A percentile compares a stretch with the other conserved stretches of the same genome.
These are phyloP conservation scores for Hemicentrotus pulcherrimus DNA, from an alignment of 35 echinoderm and acorn worm genomes.

Conservation along the genomic window DNA sequence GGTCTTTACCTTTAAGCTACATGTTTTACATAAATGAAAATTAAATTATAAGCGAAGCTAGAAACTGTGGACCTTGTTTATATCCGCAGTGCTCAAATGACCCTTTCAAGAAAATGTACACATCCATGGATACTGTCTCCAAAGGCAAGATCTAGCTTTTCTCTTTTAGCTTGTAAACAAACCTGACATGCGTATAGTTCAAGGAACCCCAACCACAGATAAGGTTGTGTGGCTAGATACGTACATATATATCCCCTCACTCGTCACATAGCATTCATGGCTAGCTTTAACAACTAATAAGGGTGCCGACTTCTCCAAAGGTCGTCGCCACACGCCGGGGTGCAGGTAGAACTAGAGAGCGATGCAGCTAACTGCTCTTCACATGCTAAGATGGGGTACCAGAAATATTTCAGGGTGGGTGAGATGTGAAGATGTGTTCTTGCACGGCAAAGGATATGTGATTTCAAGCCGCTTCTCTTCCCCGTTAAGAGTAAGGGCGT, in stretches of 20 bases:
- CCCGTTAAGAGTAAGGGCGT: neutral
- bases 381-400: conserved; percentile 9
- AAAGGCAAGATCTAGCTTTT: neutral
- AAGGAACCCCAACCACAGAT: neutral
- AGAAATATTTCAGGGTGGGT: neutral
- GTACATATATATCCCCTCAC: neutral
- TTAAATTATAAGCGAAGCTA: neutral
- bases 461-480: neutral
- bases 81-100: neutral
- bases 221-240: neutral
- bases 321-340: neutral
- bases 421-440: neutral
- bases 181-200: neutral
- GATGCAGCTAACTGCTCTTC: neutral
- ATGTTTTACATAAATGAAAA: too few relatives aligned
- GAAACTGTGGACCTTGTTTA: neutral
- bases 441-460: neutral
- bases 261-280: neutral
- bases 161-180: neutral
- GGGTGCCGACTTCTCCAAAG: neutral
- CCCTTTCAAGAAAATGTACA: neutral
- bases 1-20: too few relatives aligned
- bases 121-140: neutral
- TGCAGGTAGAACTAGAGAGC: neutral
- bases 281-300: neutral